phyloP scores from a whole-genome alignment of 2,113 vertebrate genomes.

The Salminus brasiliensis region DNA sequence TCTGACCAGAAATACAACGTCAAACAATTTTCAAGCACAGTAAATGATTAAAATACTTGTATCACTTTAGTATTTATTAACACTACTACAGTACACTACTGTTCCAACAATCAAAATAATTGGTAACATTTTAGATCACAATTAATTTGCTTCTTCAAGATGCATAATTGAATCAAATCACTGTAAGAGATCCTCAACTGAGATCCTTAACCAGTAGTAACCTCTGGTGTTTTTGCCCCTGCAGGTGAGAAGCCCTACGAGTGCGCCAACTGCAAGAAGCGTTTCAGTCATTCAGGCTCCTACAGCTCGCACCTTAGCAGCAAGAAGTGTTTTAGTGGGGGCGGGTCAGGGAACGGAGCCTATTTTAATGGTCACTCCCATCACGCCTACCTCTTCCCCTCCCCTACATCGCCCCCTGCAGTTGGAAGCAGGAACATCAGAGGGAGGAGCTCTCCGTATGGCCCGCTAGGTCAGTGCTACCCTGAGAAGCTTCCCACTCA shows the following conservation, averaged over 20 bases:
- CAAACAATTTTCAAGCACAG: no score
- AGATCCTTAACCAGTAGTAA: no score
- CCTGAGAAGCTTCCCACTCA: constrained; percentile 57
- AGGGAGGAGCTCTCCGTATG: constrained; percentile 61
- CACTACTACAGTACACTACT: no score
- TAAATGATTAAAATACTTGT: no score
- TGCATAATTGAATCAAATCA: no score
- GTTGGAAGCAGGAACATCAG: constrained; percentile 61
- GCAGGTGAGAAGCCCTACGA: constrained; percentile 84
- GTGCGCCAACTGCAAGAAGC: constrained; percentile 82
- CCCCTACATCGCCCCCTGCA: constrained; percentile 68
- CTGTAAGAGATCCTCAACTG: no score
- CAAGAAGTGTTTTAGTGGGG: constrained; percentile 78
- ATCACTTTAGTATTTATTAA: no score
- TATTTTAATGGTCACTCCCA: constrained; percentile 67
- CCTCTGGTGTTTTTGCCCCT: constrained; percentile 7
- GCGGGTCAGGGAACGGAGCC: constrained; percentile 56
- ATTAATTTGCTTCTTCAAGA: no score
- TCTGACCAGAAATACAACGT: no score
- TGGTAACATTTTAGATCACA: no score
- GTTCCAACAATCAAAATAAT: no score
- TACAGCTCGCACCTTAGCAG: constrained; percentile 86
- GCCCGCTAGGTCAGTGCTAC: constrained; percentile 29
- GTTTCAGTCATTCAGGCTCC: constrained; percentile 84
- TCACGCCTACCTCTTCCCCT: constrained; percentile 62